Evolutionary conservation across 2,797 vertebrate species (phyloP).

Genomic region (Sarcoramphus papa): DNA sequence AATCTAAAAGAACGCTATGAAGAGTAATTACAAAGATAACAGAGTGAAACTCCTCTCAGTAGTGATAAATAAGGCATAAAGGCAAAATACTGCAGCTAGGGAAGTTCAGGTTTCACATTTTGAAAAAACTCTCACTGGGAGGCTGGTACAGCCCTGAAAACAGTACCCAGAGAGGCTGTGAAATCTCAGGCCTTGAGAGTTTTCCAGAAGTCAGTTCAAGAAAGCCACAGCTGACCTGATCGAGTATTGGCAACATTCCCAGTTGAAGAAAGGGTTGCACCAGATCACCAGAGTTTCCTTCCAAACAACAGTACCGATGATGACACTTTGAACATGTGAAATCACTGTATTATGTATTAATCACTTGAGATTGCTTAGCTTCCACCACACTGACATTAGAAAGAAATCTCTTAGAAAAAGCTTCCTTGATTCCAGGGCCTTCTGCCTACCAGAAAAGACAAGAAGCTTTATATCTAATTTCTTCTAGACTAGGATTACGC

Average conservation of each 20-base stretch:
- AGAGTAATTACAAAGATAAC: not conserved
- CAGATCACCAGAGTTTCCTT: not conserved
- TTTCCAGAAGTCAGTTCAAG: not conserved
- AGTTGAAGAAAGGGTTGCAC: not conserved
- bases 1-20: not conserved
- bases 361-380: not conserved
- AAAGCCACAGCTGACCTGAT: not conserved
- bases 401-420: not conserved
- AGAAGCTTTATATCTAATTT: not conserved
- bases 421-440: not conserved
- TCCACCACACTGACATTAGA: not conserved
- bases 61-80: not conserved
- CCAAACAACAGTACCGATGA: not conserved
- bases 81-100: not conserved
- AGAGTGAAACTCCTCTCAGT: not conserved
- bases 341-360: accelerated
- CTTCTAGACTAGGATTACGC: not conserved
- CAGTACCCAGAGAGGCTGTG: accelerated
- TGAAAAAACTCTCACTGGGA: not conserved
- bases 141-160: not conserved
- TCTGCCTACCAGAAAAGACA: not conserved
- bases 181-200: not conserved
- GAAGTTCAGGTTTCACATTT: not conserved
- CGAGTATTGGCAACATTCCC: accelerated
- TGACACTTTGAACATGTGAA: accelerated